Evolutionary conservation across 2,797 vertebrate species (phyloP).

Genomic region (Anabacerthia variegaticeps): DNA sequence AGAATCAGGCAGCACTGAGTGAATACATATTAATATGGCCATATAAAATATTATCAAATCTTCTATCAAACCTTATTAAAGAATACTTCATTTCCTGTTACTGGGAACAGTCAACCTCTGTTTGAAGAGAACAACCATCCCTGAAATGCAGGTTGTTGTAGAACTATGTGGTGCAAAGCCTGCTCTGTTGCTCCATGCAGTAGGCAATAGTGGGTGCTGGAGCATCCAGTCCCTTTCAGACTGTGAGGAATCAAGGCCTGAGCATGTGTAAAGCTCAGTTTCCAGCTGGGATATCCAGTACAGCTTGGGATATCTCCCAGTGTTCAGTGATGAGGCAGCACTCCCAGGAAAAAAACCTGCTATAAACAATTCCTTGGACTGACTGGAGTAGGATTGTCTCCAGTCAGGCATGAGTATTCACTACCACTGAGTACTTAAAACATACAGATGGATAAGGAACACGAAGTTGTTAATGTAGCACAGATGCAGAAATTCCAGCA

Average conservation of each 20-base stretch:
- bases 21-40: background rate
- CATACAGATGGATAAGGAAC: background rate
- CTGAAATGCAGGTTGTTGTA: background rate
- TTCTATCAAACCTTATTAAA: background rate
- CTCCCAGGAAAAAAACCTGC: background rate
- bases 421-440: background rate
- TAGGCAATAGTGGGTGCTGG: too few species aligned
- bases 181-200: too few species aligned
- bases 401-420: background rate
- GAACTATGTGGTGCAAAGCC: background rate
- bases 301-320: background rate
- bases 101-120: background rate
- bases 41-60: background rate
- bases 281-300: rapidly evolving
- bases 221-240: background rate
- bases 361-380: background rate
- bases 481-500: rapidly evolving
- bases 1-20: background rate
- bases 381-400: background rate
- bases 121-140: background rate
- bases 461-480: background rate
- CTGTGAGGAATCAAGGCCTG: background rate
- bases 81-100: background rate
- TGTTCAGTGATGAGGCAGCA: rapidly evolving
- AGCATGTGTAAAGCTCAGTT: rapidly evolving